These are phyloP conservation scores for Centruroides sculpturatus DNA, from an alignment of 1,140 invertebrate species.

Conservation along the genomic window DNA sequence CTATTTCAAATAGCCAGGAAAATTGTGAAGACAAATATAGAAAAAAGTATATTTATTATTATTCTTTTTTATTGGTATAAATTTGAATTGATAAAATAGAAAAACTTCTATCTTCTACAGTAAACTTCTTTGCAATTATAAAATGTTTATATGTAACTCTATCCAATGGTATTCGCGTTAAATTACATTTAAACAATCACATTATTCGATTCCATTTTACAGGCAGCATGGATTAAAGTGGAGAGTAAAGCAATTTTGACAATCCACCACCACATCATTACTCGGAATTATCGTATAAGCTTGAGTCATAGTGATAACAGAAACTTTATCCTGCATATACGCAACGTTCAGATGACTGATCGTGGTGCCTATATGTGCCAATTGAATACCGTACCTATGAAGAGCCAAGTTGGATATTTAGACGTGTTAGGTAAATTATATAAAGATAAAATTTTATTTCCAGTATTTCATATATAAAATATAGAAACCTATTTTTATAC, in stretches of 20 bases:
- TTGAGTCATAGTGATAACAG: conserved; percentile 67
- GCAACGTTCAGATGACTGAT: conserved; percentile 77
- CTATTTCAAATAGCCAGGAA: too few relatives aligned
- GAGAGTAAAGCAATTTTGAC: conserved; percentile 86
- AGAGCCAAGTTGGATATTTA: conserved; percentile 80
- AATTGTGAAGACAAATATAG: too few relatives aligned
- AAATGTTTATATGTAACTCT: too few relatives aligned
- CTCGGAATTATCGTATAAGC: conserved; percentile 75
- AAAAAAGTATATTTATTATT: too few relatives aligned
- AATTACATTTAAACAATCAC: too few relatives aligned
- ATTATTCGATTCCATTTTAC: not conserved
- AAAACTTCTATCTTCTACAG: too few relatives aligned
- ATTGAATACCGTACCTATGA: conserved; percentile 49
- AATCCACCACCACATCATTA: conserved; percentile 80
- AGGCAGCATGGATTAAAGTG: conserved; percentile 75
- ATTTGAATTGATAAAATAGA: too few relatives aligned
- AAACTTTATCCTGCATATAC: conserved; percentile 59
- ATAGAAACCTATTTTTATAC: too few relatives aligned
- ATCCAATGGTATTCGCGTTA: too few relatives aligned
- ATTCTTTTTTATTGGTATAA: too few relatives aligned
- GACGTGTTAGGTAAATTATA: conserved; percentile 73
- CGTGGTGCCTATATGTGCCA: conserved; percentile 36
- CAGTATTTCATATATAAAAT: too few relatives aligned
- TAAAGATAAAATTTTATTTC: not conserved
- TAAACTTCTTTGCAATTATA: too few relatives aligned